A percentile compares a stretch with the other conserved stretches of the same genome.
phyloP scores from a whole-genome alignment of 1,140 invertebrate species.

The Pseudomyrmex flavicornis region DNA sequence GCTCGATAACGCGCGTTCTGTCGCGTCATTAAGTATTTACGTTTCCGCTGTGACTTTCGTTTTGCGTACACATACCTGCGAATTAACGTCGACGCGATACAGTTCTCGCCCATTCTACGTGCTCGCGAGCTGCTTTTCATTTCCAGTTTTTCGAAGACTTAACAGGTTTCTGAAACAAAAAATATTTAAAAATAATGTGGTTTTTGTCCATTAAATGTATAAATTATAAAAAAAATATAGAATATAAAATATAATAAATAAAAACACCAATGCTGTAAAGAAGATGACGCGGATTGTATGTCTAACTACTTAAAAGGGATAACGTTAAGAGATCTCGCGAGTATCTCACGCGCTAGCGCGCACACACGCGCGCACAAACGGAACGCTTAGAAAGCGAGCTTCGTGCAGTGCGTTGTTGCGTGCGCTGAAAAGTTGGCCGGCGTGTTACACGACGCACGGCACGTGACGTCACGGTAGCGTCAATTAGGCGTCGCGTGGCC shows the following conservation, averaged over 20 bases:
- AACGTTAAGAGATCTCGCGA: background rate
- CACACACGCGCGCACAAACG: background rate
- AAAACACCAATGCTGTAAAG: background rate
- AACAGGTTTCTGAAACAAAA: too few species aligned
- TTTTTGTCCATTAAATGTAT: too few species aligned
- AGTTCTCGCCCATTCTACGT: too few species aligned
- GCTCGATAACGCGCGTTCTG: conserved; percentile 16
- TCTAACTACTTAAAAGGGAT: background rate
- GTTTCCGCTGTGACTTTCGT: conserved; percentile 26
- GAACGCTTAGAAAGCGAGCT: conserved; percentile 6
- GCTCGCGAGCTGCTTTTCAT: background rate
- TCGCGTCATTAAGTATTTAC: conserved; percentile 20
- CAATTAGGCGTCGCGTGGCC: conserved; percentile 81
- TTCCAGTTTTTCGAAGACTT: background rate
- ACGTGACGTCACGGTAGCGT: conserved; percentile 80
- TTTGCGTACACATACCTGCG: background rate
- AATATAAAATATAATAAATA: too few species aligned
- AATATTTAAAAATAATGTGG: too few species aligned
- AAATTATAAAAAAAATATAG: too few species aligned
- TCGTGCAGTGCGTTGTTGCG: background rate
- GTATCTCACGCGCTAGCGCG: conserved; percentile 33
- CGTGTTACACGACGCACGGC: conserved; percentile 55
- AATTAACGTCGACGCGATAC: background rate
- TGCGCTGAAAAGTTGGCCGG: conserved; percentile 48
- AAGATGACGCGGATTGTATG: background rate